Conservation (phyloP, 2,888 invertebrate genomes). For the Calephelis perditalis region DNA sequence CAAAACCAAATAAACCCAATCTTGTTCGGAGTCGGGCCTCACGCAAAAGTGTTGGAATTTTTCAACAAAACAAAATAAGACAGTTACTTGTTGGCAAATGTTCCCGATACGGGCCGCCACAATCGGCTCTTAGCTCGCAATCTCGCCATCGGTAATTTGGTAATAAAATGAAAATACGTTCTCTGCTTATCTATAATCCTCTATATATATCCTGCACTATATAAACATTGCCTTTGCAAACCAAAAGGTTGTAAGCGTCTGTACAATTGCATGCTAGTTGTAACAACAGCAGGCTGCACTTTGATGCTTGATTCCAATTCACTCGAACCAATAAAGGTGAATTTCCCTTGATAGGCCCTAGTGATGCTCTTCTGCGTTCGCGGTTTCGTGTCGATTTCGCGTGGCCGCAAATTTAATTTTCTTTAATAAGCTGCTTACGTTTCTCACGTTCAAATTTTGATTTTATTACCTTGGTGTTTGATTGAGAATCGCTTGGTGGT, state of each 20-base stretch:
- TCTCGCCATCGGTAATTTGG: slow-evolving; percentile 77
- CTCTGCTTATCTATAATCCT: slow-evolving; percentile 71
- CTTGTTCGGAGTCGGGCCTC: slow-evolving; percentile 22
- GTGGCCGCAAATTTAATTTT: slow-evolving; percentile 74
- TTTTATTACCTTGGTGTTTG: slow-evolving; percentile 35
- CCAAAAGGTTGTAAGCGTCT: slow-evolving; percentile 40
- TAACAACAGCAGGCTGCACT: slow-evolving; percentile 20
- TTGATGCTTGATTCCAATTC: slow-evolving; percentile 37
- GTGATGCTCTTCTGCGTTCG: slow-evolving; percentile 46
- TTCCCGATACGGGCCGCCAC: slow-evolving; percentile 54
- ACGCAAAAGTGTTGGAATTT: slow-evolving; percentile 50
- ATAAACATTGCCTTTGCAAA: slow-evolving; percentile 53
- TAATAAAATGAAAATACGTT: slow-evolving; percentile 79
- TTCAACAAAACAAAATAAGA: slow-evolving; percentile 53
- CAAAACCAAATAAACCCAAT: slow-evolving; percentile 17
- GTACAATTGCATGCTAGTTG: slow-evolving; percentile 38
- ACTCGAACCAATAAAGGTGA: slow-evolving; percentile 44
- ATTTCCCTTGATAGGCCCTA: slow-evolving; percentile 38
- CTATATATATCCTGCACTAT: slow-evolving; percentile 67
- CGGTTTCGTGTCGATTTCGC: slow-evolving; percentile 65
- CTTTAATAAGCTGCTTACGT: slow-evolving; percentile 64
- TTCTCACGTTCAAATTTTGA: slow-evolving; percentile 31
- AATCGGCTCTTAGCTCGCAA: slow-evolving; percentile 55
- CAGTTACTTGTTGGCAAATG: slow-evolving; percentile 71
- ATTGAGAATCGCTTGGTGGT: slow-evolving; percentile 33